phyloP scores from a whole-genome alignment of 2,113 vertebrate genomes.

The Psilopogon haemacephalus region DNA sequence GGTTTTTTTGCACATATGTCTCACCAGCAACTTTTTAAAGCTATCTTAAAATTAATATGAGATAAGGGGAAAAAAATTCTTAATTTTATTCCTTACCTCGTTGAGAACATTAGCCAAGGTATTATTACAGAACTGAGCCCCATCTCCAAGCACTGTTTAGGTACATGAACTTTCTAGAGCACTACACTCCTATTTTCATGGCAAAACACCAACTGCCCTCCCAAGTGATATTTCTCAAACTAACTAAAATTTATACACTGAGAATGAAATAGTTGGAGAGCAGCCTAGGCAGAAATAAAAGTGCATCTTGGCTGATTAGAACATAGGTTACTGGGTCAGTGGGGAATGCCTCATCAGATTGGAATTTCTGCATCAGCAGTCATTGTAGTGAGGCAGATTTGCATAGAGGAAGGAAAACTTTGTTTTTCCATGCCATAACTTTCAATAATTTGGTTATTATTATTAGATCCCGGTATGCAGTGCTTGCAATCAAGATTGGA shows the following conservation, averaged over 20 bases:
- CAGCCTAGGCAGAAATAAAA: conserved; percentile 34
- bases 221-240: not conserved
- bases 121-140: not conserved
- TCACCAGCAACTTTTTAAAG: not conserved
- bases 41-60: not conserved
- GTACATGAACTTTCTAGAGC: not conserved
- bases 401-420: conserved; percentile 34
- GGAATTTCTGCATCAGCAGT: conserved; percentile 38
- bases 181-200: not conserved
- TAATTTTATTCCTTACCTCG: not conserved
- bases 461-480: not conserved
- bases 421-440: not conserved
- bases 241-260: conserved; percentile 56
- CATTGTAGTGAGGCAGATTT: not conserved
- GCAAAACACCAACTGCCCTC: conserved; percentile 4
- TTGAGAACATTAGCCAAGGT: not conserved
- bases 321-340: conserved; percentile 30
- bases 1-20: not conserved
- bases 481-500: not conserved
- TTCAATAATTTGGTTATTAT: not conserved
- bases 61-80: not conserved
- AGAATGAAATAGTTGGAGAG: conserved; percentile 47
- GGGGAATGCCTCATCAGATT: not conserved
- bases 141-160: not conserved
- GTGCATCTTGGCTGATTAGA: conserved; percentile 37